Evolutionary conservation across 2,113 vertebrate species (phyloP).

Genomic region (Mesitornis unicolor): DNA sequence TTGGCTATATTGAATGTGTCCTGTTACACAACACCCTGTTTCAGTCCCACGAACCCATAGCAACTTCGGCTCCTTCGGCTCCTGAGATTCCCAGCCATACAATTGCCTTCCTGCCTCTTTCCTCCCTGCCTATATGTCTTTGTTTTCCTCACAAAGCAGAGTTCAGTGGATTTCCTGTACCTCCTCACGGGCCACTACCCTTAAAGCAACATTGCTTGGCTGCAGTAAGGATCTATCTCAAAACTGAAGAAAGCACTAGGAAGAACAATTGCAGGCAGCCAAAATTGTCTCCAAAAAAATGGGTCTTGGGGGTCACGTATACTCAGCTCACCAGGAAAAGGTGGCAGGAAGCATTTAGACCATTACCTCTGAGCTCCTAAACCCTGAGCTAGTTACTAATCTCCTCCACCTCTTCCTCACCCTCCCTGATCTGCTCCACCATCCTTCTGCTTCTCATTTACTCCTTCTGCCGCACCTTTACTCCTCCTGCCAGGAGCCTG

Average conservation of each 20-base stretch:
- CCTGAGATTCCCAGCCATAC: background rate
- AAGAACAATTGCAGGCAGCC: background rate
- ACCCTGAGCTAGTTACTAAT: background rate
- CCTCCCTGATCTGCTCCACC: background rate
- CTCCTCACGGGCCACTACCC: background rate
- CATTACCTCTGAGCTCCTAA: accelerated
- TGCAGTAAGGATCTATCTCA: background rate
- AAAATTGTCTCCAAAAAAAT: background rate
- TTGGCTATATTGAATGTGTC: background rate
- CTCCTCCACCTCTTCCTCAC: background rate
- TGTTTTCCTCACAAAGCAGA: slow-evolving; percentile 59
- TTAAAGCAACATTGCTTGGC: slow-evolving; percentile 37
- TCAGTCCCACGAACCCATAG: background rate
- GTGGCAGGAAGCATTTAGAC: background rate
- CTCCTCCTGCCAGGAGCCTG: background rate
- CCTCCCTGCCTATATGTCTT: slow-evolving; percentile 33
- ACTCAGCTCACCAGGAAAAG: background rate
- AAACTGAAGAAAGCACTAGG: background rate
- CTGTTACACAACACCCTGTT: background rate
- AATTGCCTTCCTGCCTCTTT: slow-evolving; percentile 53
- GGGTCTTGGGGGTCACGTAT: background rate
- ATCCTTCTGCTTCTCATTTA: background rate
- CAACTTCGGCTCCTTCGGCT: background rate
- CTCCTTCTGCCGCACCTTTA: background rate
- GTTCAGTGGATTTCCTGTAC: slow-evolving; percentile 57